A percentile compares a stretch with the other conserved stretches of the same genome.
Conservation (phyloP, 2,113 vertebrate species). For the Canis aureus region DNA sequence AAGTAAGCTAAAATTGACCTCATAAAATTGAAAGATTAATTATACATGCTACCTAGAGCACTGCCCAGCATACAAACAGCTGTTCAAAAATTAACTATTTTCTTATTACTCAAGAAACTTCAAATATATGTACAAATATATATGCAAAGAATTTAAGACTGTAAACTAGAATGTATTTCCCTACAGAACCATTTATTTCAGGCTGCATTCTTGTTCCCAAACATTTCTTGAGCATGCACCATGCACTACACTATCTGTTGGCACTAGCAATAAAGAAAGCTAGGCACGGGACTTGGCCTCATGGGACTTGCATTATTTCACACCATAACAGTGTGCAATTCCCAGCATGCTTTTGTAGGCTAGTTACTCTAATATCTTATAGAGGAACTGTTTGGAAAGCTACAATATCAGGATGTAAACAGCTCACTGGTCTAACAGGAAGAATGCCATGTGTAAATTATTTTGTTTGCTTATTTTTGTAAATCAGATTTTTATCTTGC, state of each 20-base stretch:
- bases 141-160: constrained; percentile 27
- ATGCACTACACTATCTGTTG: neutral
- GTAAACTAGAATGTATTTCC: neutral
- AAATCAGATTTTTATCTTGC: constrained; percentile 82
- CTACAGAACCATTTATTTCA: neutral
- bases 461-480: constrained; percentile 70
- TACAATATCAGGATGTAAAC: constrained; percentile 76
- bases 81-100: neutral
- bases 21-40: neutral
- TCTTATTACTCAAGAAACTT: constrained; percentile 17
- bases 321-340: constrained; percentile 52
- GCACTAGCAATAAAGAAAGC: neutral
- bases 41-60: neutral
- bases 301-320: constrained; percentile 33
- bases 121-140: neutral
- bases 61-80: neutral
- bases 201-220: neutral
- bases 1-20: neutral
- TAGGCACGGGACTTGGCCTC: neutral
- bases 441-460: neutral
- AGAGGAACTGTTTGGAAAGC: constrained; percentile 75
- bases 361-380: constrained; percentile 64
- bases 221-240: neutral
- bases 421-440: constrained; percentile 63
- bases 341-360: constrained; percentile 69